Evolutionary conservation across 2,113 vertebrate genomes (phyloP).

Genomic region (Lagopus muta): DNA sequence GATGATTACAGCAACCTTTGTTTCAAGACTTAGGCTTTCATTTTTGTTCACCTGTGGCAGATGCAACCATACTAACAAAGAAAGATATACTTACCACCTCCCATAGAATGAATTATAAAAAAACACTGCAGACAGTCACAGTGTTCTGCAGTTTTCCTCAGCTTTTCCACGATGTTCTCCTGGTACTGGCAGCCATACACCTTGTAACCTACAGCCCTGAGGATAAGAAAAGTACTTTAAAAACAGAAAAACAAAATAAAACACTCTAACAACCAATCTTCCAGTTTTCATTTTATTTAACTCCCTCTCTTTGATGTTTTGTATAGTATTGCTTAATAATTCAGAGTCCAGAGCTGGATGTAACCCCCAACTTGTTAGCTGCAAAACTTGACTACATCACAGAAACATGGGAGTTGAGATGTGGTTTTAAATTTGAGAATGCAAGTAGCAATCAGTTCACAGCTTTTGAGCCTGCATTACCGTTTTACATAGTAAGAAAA

Average conservation of each 20-base stretch:
- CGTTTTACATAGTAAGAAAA: background rate
- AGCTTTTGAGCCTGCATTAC: background rate
- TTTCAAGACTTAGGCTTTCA: background rate
- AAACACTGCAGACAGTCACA: constrained; percentile 97
- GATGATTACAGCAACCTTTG: background rate
- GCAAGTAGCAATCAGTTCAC: background rate
- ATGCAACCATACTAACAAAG: background rate
- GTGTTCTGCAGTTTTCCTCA: constrained; percentile 89
- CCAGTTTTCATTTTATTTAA: background rate
- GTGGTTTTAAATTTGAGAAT: background rate
- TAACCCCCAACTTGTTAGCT: background rate
- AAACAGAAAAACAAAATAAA: background rate
- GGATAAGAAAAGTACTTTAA: constrained; percentile 12
- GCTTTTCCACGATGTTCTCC: constrained; percentile 89
- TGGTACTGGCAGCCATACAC: constrained; percentile 87
- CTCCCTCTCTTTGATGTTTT: background rate
- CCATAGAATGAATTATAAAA: constrained; percentile 97
- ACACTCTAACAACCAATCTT: background rate
- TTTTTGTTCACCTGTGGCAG: background rate
- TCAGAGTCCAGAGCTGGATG: background rate
- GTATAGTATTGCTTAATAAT: background rate
- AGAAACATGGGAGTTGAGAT: background rate
- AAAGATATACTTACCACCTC: constrained; percentile 86
- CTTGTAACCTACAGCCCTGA: constrained; percentile 93
- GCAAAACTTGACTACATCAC: background rate